phyloP scores from a whole-genome alignment of 2,888 invertebrate genomes.

The Platerodrilus igneus region DNA sequence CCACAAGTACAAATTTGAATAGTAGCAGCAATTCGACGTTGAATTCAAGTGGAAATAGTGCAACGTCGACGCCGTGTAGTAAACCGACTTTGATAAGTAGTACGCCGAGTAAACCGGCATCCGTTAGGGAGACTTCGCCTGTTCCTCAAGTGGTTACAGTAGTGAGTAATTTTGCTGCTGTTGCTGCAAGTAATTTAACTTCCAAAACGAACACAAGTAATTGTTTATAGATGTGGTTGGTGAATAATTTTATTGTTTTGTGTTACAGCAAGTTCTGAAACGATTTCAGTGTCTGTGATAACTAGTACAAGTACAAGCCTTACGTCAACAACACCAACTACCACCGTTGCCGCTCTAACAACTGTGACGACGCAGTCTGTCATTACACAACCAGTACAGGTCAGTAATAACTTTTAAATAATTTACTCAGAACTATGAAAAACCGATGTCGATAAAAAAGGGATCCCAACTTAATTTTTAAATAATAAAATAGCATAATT shows the following conservation, averaged over 20 bases:
- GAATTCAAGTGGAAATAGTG: constrained; percentile 47
- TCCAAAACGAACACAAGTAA: constrained; percentile 46
- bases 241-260: not conserved
- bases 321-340: constrained; percentile 19
- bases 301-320: constrained; percentile 38
- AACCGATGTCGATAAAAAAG: too few species aligned
- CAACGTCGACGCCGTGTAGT: constrained; percentile 43
- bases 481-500: too few species aligned
- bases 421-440: too few species aligned
- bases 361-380: constrained; percentile 22
- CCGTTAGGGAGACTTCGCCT: constrained; percentile 45
- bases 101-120: constrained; percentile 43
- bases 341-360: constrained; percentile 18
- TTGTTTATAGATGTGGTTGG: constrained; percentile 17
- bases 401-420: constrained; percentile 18
- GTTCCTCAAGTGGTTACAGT: constrained; percentile 48
- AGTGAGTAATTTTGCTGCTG: constrained; percentile 61
- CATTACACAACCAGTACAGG: constrained; percentile 22
- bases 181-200: constrained; percentile 50
- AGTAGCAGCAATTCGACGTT: constrained; percentile 52
- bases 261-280: constrained; percentile 38
- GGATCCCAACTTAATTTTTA: too few species aligned
- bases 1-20: constrained; percentile 51
- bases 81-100: constrained; percentile 42
- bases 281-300: constrained; percentile 44